phyloP scores from a whole-genome alignment of 2,797 vertebrate species.

The Enteromius thamalakanensis region DNA sequence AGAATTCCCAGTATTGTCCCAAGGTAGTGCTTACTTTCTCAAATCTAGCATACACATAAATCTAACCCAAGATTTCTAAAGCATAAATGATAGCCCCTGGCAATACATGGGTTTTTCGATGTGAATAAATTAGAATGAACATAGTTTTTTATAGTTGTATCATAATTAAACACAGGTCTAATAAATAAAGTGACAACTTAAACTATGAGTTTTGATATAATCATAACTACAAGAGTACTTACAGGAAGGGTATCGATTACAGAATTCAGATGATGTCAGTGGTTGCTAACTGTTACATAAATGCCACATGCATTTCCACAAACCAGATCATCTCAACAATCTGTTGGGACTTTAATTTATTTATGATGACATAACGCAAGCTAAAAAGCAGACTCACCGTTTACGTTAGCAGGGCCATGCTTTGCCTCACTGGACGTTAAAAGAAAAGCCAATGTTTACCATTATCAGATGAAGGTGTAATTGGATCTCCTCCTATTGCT shows the following conservation, averaged over 20 bases:
- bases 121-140: not conserved
- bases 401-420: conserved; percentile 20
- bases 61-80: not conserved
- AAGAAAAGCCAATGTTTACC: conserved; percentile 59
- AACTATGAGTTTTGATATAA: not conserved
- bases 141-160: not conserved
- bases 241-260: conserved; percentile 16
- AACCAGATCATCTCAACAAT: conserved; percentile 66
- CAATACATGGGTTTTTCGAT: not conserved
- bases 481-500: conserved; percentile 62
- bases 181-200: not conserved
- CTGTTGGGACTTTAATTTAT: conserved; percentile 25
- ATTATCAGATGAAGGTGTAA: conserved; percentile 68
- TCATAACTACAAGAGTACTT: not conserved
- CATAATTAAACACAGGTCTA: not conserved
- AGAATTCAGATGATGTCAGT: not conserved
- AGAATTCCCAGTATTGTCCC: not conserved
- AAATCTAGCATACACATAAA: not conserved
- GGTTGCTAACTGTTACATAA: conserved; percentile 32
- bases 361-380: not conserved
- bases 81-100: not conserved
- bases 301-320: conserved; percentile 53
- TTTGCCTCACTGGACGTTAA: conserved; percentile 31
- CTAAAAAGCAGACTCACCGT: conserved; percentile 1
- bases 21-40: not conserved